Base-by-base conservation (phyloP, 1,140 invertebrate species). In the Pollicipes pollicipes region DNA sequence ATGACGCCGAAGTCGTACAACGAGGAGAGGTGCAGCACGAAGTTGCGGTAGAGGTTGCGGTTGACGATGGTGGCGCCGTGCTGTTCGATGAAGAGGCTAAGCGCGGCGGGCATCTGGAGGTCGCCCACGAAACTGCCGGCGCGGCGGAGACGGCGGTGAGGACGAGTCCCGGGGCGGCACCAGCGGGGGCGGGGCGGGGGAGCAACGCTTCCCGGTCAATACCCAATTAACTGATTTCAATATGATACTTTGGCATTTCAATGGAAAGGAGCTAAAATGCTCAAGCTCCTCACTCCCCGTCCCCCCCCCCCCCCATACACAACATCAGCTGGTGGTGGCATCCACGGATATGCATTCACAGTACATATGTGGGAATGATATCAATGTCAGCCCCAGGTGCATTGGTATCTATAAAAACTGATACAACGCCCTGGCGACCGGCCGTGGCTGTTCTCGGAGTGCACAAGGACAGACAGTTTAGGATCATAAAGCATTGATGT, bases 1-100 rank as follows among this genome's bases (percentile, higher is more conserved):
- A 98, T 85, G 0, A 98, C 82, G 35, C 93, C 92, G 80, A 95
- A 97, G 78, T 97, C 93, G 80, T 92, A 94, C n/a, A 97, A 80
- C 75, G 90, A 95, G 75, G 88, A 87, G 83, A 97, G 85, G 79
- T 98, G 95, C 3, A 97, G 79, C 58, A 95, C 85, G 77, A 97
- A 96, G 81, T 98, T 98, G 68, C 90, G 85, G 76, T 93, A 94
- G 0, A 98, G 81, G 81, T 94, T 93, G 64, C 28, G 64, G n/a
- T 66, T 28, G 64, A 66, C 64, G 64, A 66, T 66, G 28, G 3
- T 17, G 64, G 87, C 85, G 0, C 93, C 93, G 77, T 90, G 88
- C 74, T 85, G 84, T 74, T 95, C 88, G 17, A 98, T 84, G 79
- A 97, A 97, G 87, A 91, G 91, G 75, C 87, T 85, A 79, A 93